Conservation (phyloP, 2,888 invertebrate genomes). For the Synergus itoensis region DNA sequence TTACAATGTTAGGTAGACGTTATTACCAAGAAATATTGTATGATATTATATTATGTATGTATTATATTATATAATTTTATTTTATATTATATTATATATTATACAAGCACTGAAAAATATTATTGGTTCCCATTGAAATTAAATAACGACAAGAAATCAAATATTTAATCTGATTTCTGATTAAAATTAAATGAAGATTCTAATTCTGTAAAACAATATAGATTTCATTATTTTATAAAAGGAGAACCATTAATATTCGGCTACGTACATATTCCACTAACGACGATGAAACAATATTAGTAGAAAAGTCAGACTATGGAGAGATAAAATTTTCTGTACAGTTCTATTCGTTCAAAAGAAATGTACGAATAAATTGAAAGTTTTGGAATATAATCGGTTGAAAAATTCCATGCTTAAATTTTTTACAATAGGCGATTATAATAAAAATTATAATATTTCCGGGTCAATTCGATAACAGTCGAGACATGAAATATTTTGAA, state of each 20-base stretch:
- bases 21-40: not conserved
- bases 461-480: not conserved
- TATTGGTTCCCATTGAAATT: not conserved
- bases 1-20: conserved; percentile 2
- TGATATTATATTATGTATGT: conserved; percentile 8
- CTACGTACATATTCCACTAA: not conserved
- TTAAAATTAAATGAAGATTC: not conserved
- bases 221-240: not conserved
- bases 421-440: not conserved
- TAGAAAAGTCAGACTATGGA: conserved; percentile 29
- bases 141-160: not conserved
- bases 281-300: not conserved
- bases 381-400: not conserved
- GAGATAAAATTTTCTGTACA: not conserved
- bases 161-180: too few relatives aligned
- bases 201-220: not conserved
- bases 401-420: not conserved
- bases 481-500: not conserved
- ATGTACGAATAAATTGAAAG: not conserved
- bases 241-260: conserved; percentile 14
- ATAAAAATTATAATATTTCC: not conserved
- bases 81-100: conserved; percentile 20
- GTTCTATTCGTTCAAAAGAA: not conserved
- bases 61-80: conserved; percentile 8
- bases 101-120: not conserved